Conservation (phyloP, 2,888 invertebrate genomes). For the Epiperipatus broadwayi region DNA sequence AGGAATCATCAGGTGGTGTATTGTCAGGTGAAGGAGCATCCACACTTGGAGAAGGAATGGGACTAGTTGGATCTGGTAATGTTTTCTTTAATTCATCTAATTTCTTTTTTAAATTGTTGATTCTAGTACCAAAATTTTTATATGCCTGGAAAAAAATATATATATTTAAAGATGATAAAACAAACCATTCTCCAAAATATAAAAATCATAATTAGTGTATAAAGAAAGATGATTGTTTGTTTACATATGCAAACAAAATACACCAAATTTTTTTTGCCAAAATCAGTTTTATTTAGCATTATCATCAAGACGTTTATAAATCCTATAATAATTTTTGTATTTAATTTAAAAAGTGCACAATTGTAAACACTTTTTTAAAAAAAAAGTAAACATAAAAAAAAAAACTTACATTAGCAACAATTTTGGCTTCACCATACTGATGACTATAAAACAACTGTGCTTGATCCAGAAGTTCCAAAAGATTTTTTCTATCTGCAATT, state of each 20-base stretch:
- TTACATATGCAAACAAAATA: too few relatives aligned
- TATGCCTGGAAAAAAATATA: conserved; percentile 49
- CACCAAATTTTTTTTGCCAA: too few relatives aligned
- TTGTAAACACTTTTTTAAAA: too few relatives aligned
- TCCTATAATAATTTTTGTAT: too few relatives aligned
- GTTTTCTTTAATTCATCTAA: conserved; percentile 57
- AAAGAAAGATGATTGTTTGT: too few relatives aligned
- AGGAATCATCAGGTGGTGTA: conserved; percentile 21
- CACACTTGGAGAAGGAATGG: conserved; percentile 41
- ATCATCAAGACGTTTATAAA: too few relatives aligned
- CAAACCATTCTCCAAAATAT: too few relatives aligned
- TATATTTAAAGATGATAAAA: neutral
- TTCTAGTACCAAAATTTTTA: conserved; percentile 72
- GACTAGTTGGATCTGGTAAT: conserved; percentile 40
- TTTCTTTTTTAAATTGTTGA: conserved; percentile 55
- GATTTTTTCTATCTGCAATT: conserved; percentile 53
- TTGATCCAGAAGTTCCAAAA: conserved; percentile 55
- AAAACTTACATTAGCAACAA: conserved; percentile 71
- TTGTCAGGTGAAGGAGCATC: conserved; percentile 59
- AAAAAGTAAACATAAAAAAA: too few relatives aligned
- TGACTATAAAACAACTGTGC: conserved; percentile 70
- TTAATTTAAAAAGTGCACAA: too few relatives aligned
- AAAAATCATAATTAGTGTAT: too few relatives aligned
- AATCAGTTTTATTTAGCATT: too few relatives aligned
- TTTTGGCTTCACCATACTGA: conserved; percentile 80